These are phyloP conservation scores for Nemotelus nigrinus DNA, from an alignment of 2,888 invertebrate species.

Conservation along the genomic window DNA sequence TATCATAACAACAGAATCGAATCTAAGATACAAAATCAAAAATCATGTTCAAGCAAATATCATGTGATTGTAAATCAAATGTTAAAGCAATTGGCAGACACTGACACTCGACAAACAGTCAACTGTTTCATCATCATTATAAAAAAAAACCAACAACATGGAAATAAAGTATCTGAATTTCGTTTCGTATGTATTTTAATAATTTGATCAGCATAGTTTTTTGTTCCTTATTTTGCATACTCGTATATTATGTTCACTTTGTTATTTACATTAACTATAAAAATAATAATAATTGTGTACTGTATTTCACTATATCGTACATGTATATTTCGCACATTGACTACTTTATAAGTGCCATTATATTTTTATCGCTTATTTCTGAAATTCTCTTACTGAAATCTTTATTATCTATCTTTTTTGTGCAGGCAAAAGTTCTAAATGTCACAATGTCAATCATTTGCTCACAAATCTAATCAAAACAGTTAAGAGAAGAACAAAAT, in stretches of 20 bases:
- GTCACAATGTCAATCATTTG: conserved; percentile 17
- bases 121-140: not conserved
- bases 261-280: not conserved
- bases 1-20: conserved; percentile 30
- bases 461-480: too few relatives aligned
- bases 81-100: conserved; percentile 28
- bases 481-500: not conserved
- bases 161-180: conserved; percentile 12
- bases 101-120: conserved; percentile 23
- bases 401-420: conserved; percentile 37
- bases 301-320: not conserved
- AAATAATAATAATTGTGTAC: not conserved
- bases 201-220: conserved; percentile 2
- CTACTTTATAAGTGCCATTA: too few relatives aligned
- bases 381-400: conserved; percentile 17
- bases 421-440: conserved; percentile 47
- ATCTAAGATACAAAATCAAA: not conserved
- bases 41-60: not conserved
- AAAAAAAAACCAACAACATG: not conserved
- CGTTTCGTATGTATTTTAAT: conserved; percentile 31
- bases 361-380: too few relatives aligned
- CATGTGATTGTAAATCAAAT: conserved; percentile 6
- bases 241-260: not conserved
- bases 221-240: not conserved
- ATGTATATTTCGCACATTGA: not conserved